Evolutionary conservation across 1,140 invertebrate species (phyloP).

Genomic region (Drosophila lini): DNA sequence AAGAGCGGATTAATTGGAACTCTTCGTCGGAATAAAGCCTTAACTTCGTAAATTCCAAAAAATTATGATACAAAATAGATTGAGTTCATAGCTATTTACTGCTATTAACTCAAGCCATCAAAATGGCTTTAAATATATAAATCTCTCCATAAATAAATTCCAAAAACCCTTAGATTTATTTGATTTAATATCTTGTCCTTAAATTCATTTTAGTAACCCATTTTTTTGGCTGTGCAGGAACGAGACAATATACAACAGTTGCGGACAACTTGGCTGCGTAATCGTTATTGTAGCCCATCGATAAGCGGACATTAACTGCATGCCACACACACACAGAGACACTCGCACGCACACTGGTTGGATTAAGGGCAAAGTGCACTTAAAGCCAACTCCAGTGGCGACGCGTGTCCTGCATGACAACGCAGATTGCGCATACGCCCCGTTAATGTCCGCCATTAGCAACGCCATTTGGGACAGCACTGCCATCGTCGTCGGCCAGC

Average conservation of each 20-base stretch:
- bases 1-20: no score
- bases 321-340: conserved; percentile 11
- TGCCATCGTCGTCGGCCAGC: conserved; percentile 41
- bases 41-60: background rate
- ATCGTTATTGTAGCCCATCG: conserved; percentile 58
- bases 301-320: conserved; percentile 68
- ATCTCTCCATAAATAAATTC: background rate
- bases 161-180: background rate
- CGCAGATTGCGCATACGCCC: conserved; percentile 71
- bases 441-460: conserved; percentile 75
- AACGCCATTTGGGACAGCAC: conserved; percentile 63
- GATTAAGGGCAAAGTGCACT: conserved; percentile 75
- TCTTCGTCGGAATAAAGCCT: background rate
- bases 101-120: background rate
- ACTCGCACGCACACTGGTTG: conserved; percentile 17
- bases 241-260: conserved; percentile 18
- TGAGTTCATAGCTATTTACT: background rate
- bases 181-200: conserved; percentile 1
- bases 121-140: background rate
- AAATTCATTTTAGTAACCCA: background rate
- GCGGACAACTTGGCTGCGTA: conserved; percentile 26
- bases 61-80: background rate
- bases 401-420: conserved; percentile 67
- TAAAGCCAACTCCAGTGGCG: conserved; percentile 55
- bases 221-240: background rate